These are phyloP conservation scores for Sinocyclocheilus maitianheensis DNA, from an alignment of 2,113 vertebrate species.

Conservation along the genomic window DNA sequence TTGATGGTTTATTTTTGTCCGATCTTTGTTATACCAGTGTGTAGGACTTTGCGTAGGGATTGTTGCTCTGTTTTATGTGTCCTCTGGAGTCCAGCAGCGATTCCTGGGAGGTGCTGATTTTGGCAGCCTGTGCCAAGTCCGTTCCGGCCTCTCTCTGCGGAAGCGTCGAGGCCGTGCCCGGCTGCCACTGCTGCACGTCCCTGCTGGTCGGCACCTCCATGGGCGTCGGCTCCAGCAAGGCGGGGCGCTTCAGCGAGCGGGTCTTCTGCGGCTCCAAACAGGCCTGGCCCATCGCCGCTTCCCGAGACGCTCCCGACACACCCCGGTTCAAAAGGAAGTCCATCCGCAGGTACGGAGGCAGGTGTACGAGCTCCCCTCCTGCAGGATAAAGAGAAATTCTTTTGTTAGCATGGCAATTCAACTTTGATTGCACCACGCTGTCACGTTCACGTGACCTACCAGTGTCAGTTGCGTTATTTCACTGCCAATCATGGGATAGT, in stretches of 20 bases:
- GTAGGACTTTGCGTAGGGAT: constrained; percentile 98
- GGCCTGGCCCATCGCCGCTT: constrained; percentile 86
- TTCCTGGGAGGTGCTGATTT: constrained; percentile 99
- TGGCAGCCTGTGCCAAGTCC: constrained; percentile 94
- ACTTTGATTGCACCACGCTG: neutral
- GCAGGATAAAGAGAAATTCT: constrained; percentile 48
- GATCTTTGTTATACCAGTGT: constrained; percentile 91
- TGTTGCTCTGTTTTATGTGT: constrained; percentile 97
- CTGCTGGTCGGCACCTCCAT: constrained; percentile 80
- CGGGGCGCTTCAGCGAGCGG: constrained; percentile 94
- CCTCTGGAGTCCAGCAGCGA: constrained; percentile 98
- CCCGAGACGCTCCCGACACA: constrained; percentile 82
- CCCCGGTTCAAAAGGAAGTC: constrained; percentile 97
- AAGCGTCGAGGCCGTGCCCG: constrained; percentile 91
- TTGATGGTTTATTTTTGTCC: constrained; percentile 60
- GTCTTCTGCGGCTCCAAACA: constrained; percentile 98
- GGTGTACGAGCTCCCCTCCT: constrained; percentile 94
- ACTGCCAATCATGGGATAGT: neutral
- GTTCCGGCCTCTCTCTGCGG: constrained; percentile 91
- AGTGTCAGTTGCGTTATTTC: no score
- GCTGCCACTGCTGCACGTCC: constrained; percentile 94
- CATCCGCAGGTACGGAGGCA: constrained; percentile 99
- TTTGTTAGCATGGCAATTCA: neutral
- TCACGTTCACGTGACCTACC: no score
- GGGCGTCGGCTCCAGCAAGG: constrained; percentile 77